Base-by-base conservation (phyloP, 2,888 invertebrate genomes). In the Sthenelais limicola region DNA sequence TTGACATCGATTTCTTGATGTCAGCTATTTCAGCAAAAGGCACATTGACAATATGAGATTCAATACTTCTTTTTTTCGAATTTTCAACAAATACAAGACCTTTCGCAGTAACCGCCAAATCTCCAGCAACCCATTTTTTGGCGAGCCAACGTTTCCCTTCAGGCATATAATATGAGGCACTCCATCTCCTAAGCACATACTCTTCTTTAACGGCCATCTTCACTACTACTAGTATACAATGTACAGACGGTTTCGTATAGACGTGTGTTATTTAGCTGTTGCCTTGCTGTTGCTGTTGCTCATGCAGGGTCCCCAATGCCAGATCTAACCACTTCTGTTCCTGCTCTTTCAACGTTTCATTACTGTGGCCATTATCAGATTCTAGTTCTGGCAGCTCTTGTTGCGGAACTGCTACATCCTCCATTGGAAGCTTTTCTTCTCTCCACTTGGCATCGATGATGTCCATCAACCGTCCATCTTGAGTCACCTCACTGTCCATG, bases 351-450 rank as follows among this genome's bases (percentile, higher is more conserved):
- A 97, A 89, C 0, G 96, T 96, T 85, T 96, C 92, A 84, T 94
- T 94, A 3, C 86, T 85, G 49, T 88, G 88, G 21, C 94, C 93
- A 89, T 96, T 96, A 28, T 94, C 95, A 80, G 94, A 94, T 87
- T 97, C 97, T 1, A 95, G 94, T 89, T 97, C 97, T 0, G 97
- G 95, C 67, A 97, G 89, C 89, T 97, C 96, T 83, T 93, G 92
- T 67, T 92, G 87, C 3, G 97, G 97, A 5, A 97, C 96, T 5
- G 84, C 85, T 18, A 94, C 94, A 84, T 96, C 95, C 87, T 96
- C 96, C 81, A 83, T 82, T 1, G 89, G 89, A 30, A 90, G 78
- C 58, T 85, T 84, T 84, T 96, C 96, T 73, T 93, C 91, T 71
- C 94, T 91, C 97, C 97, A 97, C 82, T 92, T 92, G 82, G 94